Percentiles rank a stretch among this genome's conserved stretches.
Conservation (phyloP, 1,140 invertebrate genomes). For the Vanessa atalanta region DNA sequence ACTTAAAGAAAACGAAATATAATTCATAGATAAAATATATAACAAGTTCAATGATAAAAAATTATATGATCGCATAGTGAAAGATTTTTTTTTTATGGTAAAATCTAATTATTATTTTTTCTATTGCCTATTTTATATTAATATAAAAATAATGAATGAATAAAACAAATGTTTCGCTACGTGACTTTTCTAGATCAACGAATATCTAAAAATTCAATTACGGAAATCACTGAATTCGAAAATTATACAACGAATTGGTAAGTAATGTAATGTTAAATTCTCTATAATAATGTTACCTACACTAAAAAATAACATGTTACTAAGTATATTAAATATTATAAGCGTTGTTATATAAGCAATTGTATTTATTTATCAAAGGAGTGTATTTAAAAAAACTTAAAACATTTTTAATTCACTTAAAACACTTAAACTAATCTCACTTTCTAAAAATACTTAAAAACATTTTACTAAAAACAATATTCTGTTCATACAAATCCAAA, state of each 20-base stretch:
- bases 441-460: too few species aligned
- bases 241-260: slow-evolving; percentile 1
- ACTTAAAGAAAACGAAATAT: neutral
- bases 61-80: too few species aligned
- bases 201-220: slow-evolving; percentile 23
- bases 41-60: neutral
- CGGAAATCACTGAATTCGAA: slow-evolving; percentile 25
- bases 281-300: neutral
- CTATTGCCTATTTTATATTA: neutral
- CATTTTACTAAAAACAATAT: too few species aligned
- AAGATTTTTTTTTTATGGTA: too few species aligned
- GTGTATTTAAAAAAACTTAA: too few species aligned
- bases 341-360: too few species aligned
- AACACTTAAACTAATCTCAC: too few species aligned
- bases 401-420: too few species aligned
- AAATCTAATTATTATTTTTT: too few species aligned
- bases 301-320: too few species aligned
- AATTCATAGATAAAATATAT: neutral
- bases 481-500: neutral
- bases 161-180: neutral
- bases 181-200: slow-evolving; percentile 19
- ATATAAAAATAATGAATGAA: neutral
- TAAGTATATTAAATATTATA: too few species aligned
- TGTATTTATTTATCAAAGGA: too few species aligned
- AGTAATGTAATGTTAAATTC: neutral